Evolutionary conservation across 2,888 invertebrate genomes (phyloP), one percentile per base, ranked within the genome.

Genomic region (Hypomecis atomaria): DNA sequence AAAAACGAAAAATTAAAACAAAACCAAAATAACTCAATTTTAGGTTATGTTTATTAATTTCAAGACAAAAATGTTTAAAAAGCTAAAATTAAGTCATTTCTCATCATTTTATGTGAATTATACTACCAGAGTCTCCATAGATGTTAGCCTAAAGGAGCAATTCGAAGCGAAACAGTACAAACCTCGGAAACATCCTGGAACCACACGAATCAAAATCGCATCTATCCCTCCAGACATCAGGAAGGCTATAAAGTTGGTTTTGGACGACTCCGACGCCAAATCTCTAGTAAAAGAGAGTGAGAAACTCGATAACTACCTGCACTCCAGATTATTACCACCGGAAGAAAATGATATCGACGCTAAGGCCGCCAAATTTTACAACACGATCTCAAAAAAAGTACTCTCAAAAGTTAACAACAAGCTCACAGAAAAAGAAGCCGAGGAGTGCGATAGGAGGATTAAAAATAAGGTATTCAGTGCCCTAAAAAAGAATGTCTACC

Each of bases 161-260:
- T 89, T 95, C 49, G 89, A 88, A 3, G 81, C 93, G 52, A 92
- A 93, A 42, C 84, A 93, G 62, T 88, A 85, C 66, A 96, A 96
- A 82, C 95, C 96, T 0, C 93, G 94, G 57, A 93, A 94, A 63
- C 97, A 97, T 88, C 96, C 96, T 0, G 97, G 97, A 36, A 93
- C 94, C 52, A 86, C 94, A 0, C 92, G 93, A 69, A 84, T 93
- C 0, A 94, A 88, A 73, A 78, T 90, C 1, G 88, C 94, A 0
- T 68, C 83, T 4, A 77, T 97, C 10, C 97, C 97, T 0, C 84
- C 92, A 0, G 90, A 94, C 63, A 92, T 97, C 63, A 79, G 90
- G 34, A 88, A 93, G 33, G 94, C 95, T 3, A 93, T 96, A 10
- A 78, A 89, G 72, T 85, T 87, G 48, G 86, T 94, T 70, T 78